phyloP scores from a whole-genome alignment of 2,113 vertebrate genomes.

The Sardina pilchardus region DNA sequence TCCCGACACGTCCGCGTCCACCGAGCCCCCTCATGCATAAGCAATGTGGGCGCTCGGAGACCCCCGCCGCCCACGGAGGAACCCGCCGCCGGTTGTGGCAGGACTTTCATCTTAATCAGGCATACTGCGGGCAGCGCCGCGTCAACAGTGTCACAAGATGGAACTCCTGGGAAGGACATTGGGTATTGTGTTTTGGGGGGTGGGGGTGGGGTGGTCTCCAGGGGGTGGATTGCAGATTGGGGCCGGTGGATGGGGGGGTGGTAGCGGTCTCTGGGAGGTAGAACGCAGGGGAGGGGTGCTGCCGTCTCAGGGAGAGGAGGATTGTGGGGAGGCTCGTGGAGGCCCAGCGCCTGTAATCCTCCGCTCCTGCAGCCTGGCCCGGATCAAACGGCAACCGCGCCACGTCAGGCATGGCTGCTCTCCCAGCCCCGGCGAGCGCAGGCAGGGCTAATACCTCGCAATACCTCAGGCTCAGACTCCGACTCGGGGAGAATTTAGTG shows the following conservation, averaged over 20 bases:
- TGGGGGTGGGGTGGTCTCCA: background rate
- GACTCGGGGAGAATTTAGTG: background rate
- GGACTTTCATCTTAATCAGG: constrained; percentile 37
- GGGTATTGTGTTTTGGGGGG: too few species aligned
- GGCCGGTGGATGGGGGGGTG: too few species aligned
- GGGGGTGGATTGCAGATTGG: background rate
- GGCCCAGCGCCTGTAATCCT: background rate
- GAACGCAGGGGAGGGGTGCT: too few species aligned
- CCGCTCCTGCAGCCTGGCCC: background rate
- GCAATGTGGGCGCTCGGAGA: background rate
- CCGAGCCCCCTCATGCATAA: background rate
- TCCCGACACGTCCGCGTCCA: background rate
- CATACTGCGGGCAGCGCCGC: constrained; percentile 34
- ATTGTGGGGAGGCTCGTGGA: background rate
- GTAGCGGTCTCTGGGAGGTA: background rate
- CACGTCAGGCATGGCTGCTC: background rate
- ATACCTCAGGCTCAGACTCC: background rate
- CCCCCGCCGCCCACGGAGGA: background rate
- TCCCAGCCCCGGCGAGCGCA: too few species aligned
- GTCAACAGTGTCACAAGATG: constrained; percentile 6
- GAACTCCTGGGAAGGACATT: background rate
- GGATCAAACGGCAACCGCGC: background rate
- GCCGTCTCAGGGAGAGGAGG: background rate
- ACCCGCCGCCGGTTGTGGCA: background rate
- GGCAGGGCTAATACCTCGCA: background rate